A percentile compares a stretch with the other conserved stretches of the same genome.
These are phyloP conservation scores for Podabrus alpinus DNA, from an alignment of 2,888 invertebrate species.

Conservation along the genomic window DNA sequence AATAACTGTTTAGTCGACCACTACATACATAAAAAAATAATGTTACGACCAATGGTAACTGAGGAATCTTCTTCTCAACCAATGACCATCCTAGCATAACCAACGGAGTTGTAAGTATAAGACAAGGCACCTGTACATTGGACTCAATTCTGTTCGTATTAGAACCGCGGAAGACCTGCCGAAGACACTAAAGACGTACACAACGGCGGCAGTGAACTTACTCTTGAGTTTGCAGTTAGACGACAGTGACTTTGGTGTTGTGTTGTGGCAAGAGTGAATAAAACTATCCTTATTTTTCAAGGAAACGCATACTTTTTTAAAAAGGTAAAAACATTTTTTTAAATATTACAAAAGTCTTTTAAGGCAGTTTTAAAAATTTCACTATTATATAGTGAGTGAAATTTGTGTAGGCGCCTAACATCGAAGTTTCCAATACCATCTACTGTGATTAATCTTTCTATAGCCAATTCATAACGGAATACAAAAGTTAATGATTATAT, in stretches of 20 bases:
- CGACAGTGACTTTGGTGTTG: constrained; percentile 42
- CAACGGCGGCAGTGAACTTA: constrained; percentile 41
- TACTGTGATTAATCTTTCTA: neutral
- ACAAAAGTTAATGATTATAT: neutral
- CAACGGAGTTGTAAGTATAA: constrained; percentile 49
- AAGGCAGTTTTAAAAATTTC: neutral
- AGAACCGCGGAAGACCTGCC: constrained; percentile 43
- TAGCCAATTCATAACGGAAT: neutral
- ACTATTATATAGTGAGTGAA: neutral
- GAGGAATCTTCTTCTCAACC: constrained; percentile 47
- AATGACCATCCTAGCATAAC: constrained; percentile 48
- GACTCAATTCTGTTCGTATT: constrained; percentile 50
- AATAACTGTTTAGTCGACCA: constrained; percentile 46
- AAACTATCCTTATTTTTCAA: constrained; percentile 34
- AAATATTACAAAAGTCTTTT: too few species aligned
- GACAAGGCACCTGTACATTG: constrained; percentile 50
- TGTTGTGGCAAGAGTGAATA: constrained; percentile 42
- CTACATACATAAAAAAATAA: constrained; percentile 44
- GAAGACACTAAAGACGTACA: constrained; percentile 34
- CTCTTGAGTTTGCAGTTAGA: constrained; percentile 35
- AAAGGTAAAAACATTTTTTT: constrained; percentile 21
- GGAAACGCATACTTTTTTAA: constrained; percentile 16
- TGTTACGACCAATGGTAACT: constrained; percentile 42
- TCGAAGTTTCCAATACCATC: neutral
- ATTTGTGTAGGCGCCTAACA: neutral